A percentile compares a stretch with the other conserved stretches of the same genome.
Conservation (phyloP, 2,888 invertebrate species). For the Synergus gifuensis region DNA sequence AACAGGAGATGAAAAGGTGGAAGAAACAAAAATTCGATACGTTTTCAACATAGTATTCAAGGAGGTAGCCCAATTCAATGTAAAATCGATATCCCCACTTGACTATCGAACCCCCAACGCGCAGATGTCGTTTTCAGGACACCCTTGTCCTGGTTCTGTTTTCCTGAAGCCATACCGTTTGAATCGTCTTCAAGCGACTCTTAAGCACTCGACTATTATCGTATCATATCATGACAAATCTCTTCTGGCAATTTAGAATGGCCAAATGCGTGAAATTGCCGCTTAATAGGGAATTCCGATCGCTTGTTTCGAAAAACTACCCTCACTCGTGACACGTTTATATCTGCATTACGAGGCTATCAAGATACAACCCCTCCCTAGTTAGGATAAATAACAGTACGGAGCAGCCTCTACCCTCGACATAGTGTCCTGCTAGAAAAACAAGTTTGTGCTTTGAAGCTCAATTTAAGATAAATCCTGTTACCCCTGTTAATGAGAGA, state of each 20-base stretch:
- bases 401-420: slow-evolving; percentile 49
- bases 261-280: slow-evolving; percentile 55
- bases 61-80: slow-evolving; percentile 10
- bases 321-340: slow-evolving; percentile 27
- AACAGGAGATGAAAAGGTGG: slow-evolving; percentile 29
- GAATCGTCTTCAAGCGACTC: slow-evolving; percentile 64
- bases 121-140: slow-evolving; percentile 23
- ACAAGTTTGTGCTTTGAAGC: slow-evolving; percentile 73
- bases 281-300: slow-evolving; percentile 48
- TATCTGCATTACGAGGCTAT: slow-evolving; percentile 22
- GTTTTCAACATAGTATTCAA: not conserved
- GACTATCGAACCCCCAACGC: not conserved
- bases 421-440: slow-evolving; percentile 70
- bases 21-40: slow-evolving; percentile 34
- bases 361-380: slow-evolving; percentile 18
- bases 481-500: slow-evolving; percentile 56
- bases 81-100: slow-evolving; percentile 28
- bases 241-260: slow-evolving; percentile 56
- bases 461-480: slow-evolving; percentile 72
- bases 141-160: slow-evolving; percentile 57
- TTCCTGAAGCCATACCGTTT: slow-evolving; percentile 62
- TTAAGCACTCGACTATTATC: slow-evolving; percentile 60
- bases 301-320: slow-evolving; percentile 31
- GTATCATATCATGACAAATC: slow-evolving; percentile 56
- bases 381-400: slow-evolving; percentile 48